These are phyloP conservation scores for Lerema accius DNA, from an alignment of 1,140 invertebrate species.

Conservation along the genomic window DNA sequence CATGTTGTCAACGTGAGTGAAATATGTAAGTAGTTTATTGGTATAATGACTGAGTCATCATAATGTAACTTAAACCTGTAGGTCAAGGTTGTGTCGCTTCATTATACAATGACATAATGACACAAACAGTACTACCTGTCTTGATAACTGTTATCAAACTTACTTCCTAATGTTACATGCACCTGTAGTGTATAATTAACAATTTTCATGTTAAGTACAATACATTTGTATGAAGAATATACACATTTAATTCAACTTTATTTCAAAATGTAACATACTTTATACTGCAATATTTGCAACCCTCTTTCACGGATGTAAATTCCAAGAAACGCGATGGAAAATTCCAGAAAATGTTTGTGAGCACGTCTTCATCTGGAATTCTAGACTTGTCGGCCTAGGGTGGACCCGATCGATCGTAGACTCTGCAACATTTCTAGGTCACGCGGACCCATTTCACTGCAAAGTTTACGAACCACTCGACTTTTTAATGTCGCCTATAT, in stretches of 20 bases:
- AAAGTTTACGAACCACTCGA: constrained; percentile 25
- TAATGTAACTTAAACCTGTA: constrained; percentile 5
- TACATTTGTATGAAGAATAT: too few relatives aligned
- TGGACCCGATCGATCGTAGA: constrained; percentile 24
- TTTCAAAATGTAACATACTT: too few relatives aligned
- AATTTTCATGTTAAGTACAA: too few relatives aligned
- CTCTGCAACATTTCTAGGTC: constrained; percentile 45
- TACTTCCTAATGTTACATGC: too few relatives aligned
- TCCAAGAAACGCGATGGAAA: not conserved
- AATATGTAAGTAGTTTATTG: not conserved
- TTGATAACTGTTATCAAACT: constrained; percentile 10
- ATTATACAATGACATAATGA: too few relatives aligned
- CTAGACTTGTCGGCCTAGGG: constrained; percentile 24
- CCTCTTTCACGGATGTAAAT: not conserved
- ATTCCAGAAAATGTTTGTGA: not conserved
- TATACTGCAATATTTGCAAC: too few relatives aligned
- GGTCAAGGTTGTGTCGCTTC: constrained; percentile 11
- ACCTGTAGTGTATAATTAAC: too few relatives aligned
- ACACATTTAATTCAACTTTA: too few relatives aligned
- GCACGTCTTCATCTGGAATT: constrained; percentile 18
- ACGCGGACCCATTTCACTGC: constrained; percentile 29
- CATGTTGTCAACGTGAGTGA: too few relatives aligned
- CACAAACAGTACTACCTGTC: constrained; percentile 1
- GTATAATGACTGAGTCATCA: not conserved
- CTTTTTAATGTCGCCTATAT: constrained; percentile 10